Evolutionary conservation across 2,797 vertebrate genomes (phyloP).

Genomic region (Sebastes hopkinsi): DNA sequence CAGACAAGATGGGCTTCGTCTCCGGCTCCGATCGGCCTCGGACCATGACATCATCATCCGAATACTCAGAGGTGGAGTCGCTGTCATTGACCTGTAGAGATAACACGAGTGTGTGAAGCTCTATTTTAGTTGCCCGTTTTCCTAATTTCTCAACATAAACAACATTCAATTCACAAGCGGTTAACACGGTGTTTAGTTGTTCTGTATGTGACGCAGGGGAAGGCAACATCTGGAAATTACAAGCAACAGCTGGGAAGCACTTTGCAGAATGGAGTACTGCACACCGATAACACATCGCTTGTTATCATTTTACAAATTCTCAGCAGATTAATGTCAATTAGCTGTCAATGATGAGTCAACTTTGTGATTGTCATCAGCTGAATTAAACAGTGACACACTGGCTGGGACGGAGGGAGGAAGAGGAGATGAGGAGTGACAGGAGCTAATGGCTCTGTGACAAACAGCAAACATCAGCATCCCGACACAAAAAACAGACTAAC

Average conservation of each 20-base stretch:
- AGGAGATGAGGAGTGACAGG: constrained; percentile 18
- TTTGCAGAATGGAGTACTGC: background rate
- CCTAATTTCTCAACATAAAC: constrained; percentile 25
- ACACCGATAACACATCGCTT: background rate
- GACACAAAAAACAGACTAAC: background rate
- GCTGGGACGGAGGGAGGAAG: background rate
- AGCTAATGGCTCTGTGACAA: background rate
- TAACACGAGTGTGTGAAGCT: background rate
- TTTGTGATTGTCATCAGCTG: background rate
- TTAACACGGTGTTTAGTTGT: constrained; percentile 30
- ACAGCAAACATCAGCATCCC: background rate
- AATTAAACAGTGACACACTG: constrained; percentile 12
- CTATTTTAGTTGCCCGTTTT: background rate
- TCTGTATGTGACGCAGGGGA: constrained; percentile 3
- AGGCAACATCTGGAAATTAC: constrained; percentile 62
- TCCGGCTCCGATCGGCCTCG: constrained; percentile 87
- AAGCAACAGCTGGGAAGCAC: constrained; percentile 47
- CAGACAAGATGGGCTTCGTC: constrained; percentile 91
- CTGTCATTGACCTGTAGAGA: constrained; percentile 80
- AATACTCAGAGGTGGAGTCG: constrained; percentile 88
- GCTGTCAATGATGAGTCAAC: constrained; percentile 4
- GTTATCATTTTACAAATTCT: constrained; percentile 24
- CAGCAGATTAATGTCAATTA: constrained; percentile 40
- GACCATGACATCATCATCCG: constrained; percentile 86
- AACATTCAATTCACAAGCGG: constrained; percentile 27